Base-by-base conservation (phyloP, 2,888 invertebrate genomes). In the Caenorhabditis zanzibari region DNA sequence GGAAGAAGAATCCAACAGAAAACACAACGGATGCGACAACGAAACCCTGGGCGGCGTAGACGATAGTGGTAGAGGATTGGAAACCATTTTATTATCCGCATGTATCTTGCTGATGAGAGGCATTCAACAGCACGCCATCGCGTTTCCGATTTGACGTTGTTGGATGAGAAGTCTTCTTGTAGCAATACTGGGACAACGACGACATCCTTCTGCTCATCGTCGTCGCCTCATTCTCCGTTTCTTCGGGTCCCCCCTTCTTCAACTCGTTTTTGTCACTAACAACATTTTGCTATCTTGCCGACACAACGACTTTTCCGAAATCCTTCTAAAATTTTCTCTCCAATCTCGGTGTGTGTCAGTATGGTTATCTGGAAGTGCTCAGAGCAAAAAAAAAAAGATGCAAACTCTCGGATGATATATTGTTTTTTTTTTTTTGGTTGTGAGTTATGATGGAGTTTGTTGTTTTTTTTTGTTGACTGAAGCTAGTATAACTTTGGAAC, bases 91-190 rank as follows among this genome's bases (percentile, higher is more conserved):
- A 82, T 82, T 82, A 82, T 82, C 82, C 82, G 68, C 75, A 64
- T 82, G 76, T 82, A 76, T 72, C 77, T 77, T 56, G 74, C 83
- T 83, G 83, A 83, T 83, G 83, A 83, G 77, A 69, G 79, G 83
- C 83, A 83, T 83, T 83, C 83, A 83, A 71, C 83, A 79, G 74
- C 83, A 83, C 83, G 83, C 83, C 74, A 83, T 83, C 74, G 74
- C 69, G 79, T 64, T 83, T 83, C 83, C 83, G 83, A 68, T 71
- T 79, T 83, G 71, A 82, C 76, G 82, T 77, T 56, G 47, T 47
- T 47, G 47, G 47, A 73, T 66, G 73, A 73, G 80, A 47, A 68
- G 80, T 52, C 68, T 79, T 79, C 54, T 54, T 68, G 54, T 54
- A 54, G 64, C 79, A 61, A 79, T 58, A 35, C 77, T 79, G 69